phyloP scores from a whole-genome alignment of 2,113 vertebrate species.

The Melanerpes aurifrons region DNA sequence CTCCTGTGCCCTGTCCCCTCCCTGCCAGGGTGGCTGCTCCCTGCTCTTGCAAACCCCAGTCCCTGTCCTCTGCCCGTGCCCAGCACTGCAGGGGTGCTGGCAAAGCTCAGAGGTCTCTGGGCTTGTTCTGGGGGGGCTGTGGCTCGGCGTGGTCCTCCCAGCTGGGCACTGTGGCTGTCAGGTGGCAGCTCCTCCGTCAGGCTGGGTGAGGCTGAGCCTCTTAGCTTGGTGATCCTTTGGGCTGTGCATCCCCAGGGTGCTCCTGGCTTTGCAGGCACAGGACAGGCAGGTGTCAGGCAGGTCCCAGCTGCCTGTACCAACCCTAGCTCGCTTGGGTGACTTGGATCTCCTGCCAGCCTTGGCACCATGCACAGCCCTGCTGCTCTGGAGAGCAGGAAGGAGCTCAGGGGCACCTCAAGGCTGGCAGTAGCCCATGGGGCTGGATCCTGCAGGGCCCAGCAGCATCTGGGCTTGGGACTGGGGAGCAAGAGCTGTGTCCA shows the following conservation, averaged over 20 bases:
- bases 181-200: not conserved
- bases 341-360: not conserved
- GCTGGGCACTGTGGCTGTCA: not conserved
- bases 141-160: not conserved
- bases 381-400: not conserved
- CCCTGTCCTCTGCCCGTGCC: not conserved
- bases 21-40: not conserved
- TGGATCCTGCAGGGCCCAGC: fast-evolving
- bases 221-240: not conserved
- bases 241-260: not conserved
- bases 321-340: not conserved
- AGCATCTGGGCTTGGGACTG: not conserved
- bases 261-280: not conserved
- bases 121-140: not conserved
- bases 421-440: not conserved
- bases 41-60: not conserved
- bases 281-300: not conserved
- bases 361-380: not conserved
- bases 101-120: not conserved
- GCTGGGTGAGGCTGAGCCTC: not conserved
- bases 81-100: not conserved
- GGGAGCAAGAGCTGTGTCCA: not conserved
- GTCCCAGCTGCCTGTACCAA: not conserved
- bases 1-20: not conserved
- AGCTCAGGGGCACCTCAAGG: not conserved